Evolutionary conservation across 2,113 vertebrate genomes (phyloP).

Genomic region (Orthonyx spaldingii): DNA sequence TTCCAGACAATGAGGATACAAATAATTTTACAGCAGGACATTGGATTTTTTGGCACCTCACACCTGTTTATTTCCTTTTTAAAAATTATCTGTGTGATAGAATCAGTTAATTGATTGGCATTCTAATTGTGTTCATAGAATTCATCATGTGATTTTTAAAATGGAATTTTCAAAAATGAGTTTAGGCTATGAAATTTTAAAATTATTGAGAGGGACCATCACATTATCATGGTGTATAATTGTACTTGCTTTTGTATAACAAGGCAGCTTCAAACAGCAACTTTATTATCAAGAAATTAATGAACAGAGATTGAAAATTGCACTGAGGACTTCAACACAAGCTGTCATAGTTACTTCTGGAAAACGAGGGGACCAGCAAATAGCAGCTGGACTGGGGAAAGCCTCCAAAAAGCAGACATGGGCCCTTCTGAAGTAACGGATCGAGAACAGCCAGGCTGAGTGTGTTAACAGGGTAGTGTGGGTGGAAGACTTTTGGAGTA

Average conservation of each 20-base stretch:
- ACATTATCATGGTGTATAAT: background rate
- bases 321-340: background rate
- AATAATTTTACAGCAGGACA: background rate
- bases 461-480: background rate
- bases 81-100: background rate
- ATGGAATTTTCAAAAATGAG: background rate
- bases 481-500: background rate
- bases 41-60: background rate
- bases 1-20: background rate
- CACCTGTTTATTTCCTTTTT: background rate
- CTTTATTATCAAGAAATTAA: background rate
- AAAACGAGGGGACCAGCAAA: background rate
- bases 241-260: background rate
- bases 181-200: background rate
- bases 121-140: background rate
- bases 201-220: background rate
- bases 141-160: background rate
- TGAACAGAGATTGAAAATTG: background rate
- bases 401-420: background rate
- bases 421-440: background rate
- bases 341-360: background rate
- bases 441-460: background rate
- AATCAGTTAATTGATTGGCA: background rate
- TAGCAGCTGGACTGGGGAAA: background rate
- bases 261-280: background rate